A percentile compares a stretch with the other conserved stretches of the same genome.
Conservation (phyloP, 2,797 vertebrate genomes). For the Neomorphus geoffroyi region DNA sequence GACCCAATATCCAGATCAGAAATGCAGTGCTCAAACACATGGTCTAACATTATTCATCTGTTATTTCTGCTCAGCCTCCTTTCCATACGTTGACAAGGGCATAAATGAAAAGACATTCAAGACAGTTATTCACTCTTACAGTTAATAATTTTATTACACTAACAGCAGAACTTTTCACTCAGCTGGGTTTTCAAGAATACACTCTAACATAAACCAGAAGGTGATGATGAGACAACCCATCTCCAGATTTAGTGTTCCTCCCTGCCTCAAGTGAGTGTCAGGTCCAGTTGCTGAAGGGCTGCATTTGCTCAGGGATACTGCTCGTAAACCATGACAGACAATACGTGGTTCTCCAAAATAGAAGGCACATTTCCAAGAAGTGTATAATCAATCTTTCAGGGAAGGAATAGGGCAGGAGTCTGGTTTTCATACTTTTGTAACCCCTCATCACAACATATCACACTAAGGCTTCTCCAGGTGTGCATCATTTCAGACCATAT, state of each 20-base stretch:
- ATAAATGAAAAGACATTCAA: background rate
- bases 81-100: background rate
- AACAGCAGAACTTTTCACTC: background rate
- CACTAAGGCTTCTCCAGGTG: background rate
- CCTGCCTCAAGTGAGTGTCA: background rate
- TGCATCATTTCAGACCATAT: background rate
- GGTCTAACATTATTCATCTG: background rate
- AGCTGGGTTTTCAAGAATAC: background rate
- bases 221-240: background rate
- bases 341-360: background rate
- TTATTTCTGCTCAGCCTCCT: background rate
- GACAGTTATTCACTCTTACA: background rate
- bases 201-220: background rate
- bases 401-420: background rate
- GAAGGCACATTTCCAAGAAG: background rate
- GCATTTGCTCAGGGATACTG: background rate
- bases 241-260: background rate
- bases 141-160: background rate
- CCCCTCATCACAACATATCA: background rate
- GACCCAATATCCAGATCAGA: background rate
- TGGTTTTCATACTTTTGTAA: slow-evolving; percentile 1
- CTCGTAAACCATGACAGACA: background rate
- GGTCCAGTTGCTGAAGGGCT: background rate
- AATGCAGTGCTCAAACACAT: background rate
- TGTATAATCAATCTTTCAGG: background rate